Evolutionary conservation across 2,797 vertebrate species (phyloP).

Genomic region (Odontamblyopus rebecca): DNA sequence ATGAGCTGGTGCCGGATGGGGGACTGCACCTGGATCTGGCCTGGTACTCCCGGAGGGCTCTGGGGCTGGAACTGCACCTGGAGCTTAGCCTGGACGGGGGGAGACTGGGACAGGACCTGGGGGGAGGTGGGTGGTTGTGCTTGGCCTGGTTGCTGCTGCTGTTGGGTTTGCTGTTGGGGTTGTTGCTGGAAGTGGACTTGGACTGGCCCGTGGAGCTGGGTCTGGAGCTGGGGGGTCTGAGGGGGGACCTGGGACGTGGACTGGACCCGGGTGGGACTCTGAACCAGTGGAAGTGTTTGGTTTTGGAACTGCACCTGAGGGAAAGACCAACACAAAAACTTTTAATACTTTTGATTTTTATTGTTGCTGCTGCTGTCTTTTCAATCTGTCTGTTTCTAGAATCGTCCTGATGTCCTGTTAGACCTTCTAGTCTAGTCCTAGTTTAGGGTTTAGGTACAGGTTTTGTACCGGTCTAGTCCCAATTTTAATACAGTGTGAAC

Average conservation of each 20-base stretch:
- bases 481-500: no score
- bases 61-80: slow-evolving; percentile 71
- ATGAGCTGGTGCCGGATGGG: slow-evolving; percentile 85
- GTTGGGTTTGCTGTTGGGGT: slow-evolving; percentile 18
- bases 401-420: no score
- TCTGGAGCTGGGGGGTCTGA: slow-evolving; percentile 50
- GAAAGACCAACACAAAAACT: no score
- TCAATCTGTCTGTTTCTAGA: no score
- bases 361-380: no score
- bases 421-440: no score
- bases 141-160: slow-evolving; percentile 9
- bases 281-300: slow-evolving; percentile 49
- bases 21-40: slow-evolving; percentile 74
- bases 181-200: slow-evolving; percentile 17
- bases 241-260: slow-evolving; percentile 44
- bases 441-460: no score
- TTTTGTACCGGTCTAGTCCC: no score
- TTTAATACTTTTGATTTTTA: no score
- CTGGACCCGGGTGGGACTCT: slow-evolving; percentile 19
- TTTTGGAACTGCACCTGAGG: slow-evolving; percentile 44
- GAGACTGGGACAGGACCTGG: slow-evolving; percentile 35
- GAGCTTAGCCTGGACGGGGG: slow-evolving; percentile 65
- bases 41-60: slow-evolving; percentile 68
- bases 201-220: slow-evolving; percentile 30
- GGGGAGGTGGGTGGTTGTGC: slow-evolving; percentile 37